phyloP scores from a whole-genome alignment of 2,888 invertebrate species.

The Pilophorus perplexus region DNA sequence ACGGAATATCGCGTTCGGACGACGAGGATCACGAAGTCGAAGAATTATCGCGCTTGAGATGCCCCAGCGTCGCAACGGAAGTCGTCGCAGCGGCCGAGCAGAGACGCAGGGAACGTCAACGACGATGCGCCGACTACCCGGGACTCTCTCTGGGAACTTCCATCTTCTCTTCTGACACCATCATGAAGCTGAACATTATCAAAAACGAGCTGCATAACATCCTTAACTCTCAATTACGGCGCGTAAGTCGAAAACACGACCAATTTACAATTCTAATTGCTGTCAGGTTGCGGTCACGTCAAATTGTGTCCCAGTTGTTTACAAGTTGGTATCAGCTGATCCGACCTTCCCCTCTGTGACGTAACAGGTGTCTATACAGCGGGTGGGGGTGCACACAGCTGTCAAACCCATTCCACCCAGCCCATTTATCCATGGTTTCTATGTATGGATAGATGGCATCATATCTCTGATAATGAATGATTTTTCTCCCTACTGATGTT shows the following conservation, averaged over 20 bases:
- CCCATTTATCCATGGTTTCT: too few species aligned
- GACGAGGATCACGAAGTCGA: slow-evolving; percentile 62
- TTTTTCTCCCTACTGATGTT: too few species aligned
- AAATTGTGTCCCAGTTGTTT: slow-evolving; percentile 17
- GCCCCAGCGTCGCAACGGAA: slow-evolving; percentile 85
- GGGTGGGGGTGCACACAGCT: slow-evolving; percentile 1
- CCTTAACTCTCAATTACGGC: slow-evolving; percentile 91
- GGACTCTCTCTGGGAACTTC: slow-evolving; percentile 88
- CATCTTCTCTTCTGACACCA: slow-evolving; percentile 91
- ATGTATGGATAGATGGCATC: too few species aligned
- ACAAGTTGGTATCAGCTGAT: slow-evolving; percentile 30
- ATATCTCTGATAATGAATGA: too few species aligned
- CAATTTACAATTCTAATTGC: too few species aligned
- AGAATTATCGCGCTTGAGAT: slow-evolving; percentile 79
- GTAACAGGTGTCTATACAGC: slow-evolving; percentile 33
- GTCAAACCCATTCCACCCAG: neutral
- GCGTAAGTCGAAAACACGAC: too few species aligned
- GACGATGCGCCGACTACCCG: slow-evolving; percentile 86
- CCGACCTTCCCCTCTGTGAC: slow-evolving; percentile 25
- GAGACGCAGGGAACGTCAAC: slow-evolving; percentile 61
- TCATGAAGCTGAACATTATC: slow-evolving; percentile 97
- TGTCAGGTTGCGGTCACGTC: too few species aligned
- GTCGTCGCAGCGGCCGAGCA: slow-evolving; percentile 81
- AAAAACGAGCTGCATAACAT: slow-evolving; percentile 97
- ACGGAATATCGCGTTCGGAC: slow-evolving; percentile 48